These are phyloP conservation scores for Magallana gigas DNA, from an alignment of 1,140 invertebrate species.

Conservation along the genomic window DNA sequence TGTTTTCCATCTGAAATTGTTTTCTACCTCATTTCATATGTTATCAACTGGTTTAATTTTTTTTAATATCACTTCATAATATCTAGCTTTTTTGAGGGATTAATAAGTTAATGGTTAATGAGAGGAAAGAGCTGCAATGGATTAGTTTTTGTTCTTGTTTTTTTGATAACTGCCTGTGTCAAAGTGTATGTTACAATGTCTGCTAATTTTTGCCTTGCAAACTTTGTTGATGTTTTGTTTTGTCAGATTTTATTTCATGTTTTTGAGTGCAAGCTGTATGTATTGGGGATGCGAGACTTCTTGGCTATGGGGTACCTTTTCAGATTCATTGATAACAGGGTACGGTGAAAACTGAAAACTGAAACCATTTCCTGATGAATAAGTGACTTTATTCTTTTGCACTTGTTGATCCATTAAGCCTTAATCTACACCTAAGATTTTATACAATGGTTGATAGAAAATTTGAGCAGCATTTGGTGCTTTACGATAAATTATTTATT, in stretches of 20 bases:
- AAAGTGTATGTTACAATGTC: background rate
- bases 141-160: too few relatives aligned
- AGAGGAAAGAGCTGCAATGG: too few relatives aligned
- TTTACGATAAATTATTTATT: slow-evolving; percentile 18
- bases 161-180: too few relatives aligned
- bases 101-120: too few relatives aligned
- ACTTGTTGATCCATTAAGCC: background rate
- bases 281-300: background rate
- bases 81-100: too few relatives aligned
- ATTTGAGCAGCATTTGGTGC: slow-evolving; percentile 7
- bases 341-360: background rate
- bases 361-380: background rate
- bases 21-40: background rate
- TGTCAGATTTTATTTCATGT: background rate
- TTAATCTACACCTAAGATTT: background rate
- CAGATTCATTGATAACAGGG: too few relatives aligned
- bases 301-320: background rate
- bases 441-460: background rate
- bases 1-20: background rate
- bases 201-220: background rate
- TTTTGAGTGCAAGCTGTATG: background rate
- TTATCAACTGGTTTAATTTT: too few relatives aligned
- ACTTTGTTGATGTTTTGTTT: background rate
- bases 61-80: too few relatives aligned
- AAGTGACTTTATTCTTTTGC: slow-evolving; percentile 12